phyloP scores from a whole-genome alignment of 2,797 vertebrate genomes.

The Gephyroberyx darwinii region DNA sequence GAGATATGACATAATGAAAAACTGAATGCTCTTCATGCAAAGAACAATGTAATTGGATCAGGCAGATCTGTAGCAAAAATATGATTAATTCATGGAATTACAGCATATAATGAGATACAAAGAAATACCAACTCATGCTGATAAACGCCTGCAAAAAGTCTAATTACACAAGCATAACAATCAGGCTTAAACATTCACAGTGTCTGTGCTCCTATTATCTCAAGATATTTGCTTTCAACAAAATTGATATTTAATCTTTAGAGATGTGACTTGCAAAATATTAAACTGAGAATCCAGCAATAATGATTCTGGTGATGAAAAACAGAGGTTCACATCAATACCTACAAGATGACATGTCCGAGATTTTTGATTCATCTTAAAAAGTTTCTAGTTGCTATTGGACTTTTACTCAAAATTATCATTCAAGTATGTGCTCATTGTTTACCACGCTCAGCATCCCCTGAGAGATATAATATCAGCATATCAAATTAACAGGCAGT shows the following conservation, averaged over 20 bases:
- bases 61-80: constrained; percentile 62
- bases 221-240: constrained; percentile 24
- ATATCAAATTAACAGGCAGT: constrained; percentile 63
- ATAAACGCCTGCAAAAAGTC: constrained; percentile 53
- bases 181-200: constrained; percentile 43
- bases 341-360: constrained; percentile 2
- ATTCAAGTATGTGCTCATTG: constrained; percentile 19
- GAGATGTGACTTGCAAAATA: constrained; percentile 31
- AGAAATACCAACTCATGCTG: constrained; percentile 47
- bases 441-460: background rate
- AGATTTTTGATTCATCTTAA: background rate
- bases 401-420: background rate
- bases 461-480: constrained; percentile 46
- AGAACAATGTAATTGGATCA: constrained; percentile 70
- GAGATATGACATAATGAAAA: constrained; percentile 54
- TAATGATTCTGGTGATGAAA: constrained; percentile 7
- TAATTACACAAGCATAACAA: constrained; percentile 62
- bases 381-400: background rate
- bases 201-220: constrained; percentile 31
- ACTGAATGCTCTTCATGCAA: constrained; percentile 66
- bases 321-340: background rate
- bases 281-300: background rate
- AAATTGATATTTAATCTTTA: constrained; percentile 35
- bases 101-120: constrained; percentile 59
- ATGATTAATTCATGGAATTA: constrained; percentile 68